These are phyloP conservation scores for Megaceryle maxima DNA, from an alignment of 2,113 vertebrate genomes.

Conservation along the genomic window DNA sequence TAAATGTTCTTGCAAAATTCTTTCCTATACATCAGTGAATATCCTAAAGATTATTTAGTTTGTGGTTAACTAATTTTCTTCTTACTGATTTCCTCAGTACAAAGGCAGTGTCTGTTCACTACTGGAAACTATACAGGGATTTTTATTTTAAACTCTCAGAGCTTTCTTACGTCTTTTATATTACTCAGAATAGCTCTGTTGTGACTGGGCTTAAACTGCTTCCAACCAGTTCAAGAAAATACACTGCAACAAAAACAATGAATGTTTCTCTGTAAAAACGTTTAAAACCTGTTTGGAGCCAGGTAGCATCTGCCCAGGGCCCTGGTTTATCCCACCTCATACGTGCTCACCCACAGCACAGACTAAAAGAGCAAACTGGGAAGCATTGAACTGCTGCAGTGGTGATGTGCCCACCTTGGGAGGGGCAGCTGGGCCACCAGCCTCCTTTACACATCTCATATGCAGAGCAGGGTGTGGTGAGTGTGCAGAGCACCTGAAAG, in stretches of 20 bases:
- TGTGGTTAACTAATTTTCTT: background rate
- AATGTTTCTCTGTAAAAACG: background rate
- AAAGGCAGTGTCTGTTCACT: background rate
- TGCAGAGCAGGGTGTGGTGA: background rate
- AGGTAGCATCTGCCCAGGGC: background rate
- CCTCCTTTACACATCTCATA: accelerated
- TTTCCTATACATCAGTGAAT: background rate
- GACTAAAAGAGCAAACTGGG: background rate
- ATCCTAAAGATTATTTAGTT: background rate
- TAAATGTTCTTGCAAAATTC: background rate
- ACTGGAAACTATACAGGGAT: background rate
- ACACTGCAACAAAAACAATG: background rate
- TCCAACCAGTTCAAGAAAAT: background rate
- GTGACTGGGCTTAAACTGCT: background rate
- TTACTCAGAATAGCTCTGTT: background rate
- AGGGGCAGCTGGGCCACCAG: background rate
- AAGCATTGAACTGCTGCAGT: background rate
- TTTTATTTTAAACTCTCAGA: background rate
- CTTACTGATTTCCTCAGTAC: background rate
- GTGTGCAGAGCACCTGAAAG: background rate
- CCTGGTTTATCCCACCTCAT: background rate
- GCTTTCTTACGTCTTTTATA: background rate
- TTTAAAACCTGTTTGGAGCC: background rate
- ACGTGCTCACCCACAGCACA: background rate
- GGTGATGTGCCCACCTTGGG: accelerated